Conservation (phyloP, 2,888 invertebrate genomes). For the Andrena marginata region DNA sequence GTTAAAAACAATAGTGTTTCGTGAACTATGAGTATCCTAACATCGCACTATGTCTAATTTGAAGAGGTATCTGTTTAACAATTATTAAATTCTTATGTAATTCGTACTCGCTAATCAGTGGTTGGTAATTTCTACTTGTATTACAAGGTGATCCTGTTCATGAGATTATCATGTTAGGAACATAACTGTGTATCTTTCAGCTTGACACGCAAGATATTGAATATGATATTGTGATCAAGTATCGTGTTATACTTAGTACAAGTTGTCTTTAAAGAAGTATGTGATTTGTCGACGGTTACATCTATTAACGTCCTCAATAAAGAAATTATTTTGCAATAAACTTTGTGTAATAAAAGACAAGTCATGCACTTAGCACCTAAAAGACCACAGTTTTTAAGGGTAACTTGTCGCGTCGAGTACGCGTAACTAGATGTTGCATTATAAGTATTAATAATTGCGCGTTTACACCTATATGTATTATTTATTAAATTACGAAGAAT, state of each 20-base stretch:
- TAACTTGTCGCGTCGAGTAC: neutral
- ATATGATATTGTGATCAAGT: neutral
- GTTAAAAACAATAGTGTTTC: slow-evolving; percentile 13
- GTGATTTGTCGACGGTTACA: neutral
- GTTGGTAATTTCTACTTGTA: slow-evolving; percentile 1
- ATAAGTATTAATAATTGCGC: neutral
- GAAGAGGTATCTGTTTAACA: slow-evolving; percentile 4
- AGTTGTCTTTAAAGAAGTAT: neutral
- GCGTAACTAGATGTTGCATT: neutral
- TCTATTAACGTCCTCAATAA: neutral
- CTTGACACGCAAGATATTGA: neutral
- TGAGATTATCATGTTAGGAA: neutral
- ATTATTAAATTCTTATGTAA: neutral
- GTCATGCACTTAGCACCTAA: neutral
- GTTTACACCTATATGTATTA: neutral
- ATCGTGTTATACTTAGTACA: neutral
- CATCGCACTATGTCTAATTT: slow-evolving; percentile 48
- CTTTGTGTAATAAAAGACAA: neutral
- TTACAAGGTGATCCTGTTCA: neutral
- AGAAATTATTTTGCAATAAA: neutral
- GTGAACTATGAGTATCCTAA: slow-evolving; percentile 24
- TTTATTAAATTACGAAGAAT: slow-evolving; percentile 11
- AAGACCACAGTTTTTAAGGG: neutral
- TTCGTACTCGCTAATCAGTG: slow-evolving; percentile 4
- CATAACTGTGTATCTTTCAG: neutral